These are phyloP conservation scores for Siderastrea radians DNA, from an alignment of 92 coral and sea anemone genomes.

Conservation along the genomic window DNA sequence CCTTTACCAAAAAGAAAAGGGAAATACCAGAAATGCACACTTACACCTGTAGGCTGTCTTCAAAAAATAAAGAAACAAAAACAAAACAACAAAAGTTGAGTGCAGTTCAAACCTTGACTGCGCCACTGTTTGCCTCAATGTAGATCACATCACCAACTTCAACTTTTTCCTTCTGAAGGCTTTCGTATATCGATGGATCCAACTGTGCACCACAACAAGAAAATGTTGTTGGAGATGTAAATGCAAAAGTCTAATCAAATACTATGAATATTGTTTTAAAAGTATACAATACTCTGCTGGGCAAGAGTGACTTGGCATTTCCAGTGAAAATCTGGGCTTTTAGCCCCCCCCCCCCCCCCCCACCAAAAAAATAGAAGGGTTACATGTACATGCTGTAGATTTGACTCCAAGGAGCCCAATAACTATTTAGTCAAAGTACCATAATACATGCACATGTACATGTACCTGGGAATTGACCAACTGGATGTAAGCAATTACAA, in stretches of 20 bases:
- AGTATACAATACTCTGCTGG: background rate
- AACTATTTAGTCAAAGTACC: background rate
- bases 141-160: conserved; percentile 99
- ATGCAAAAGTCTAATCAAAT: background rate
- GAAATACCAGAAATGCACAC: too few species aligned
- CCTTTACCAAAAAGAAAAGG: too few species aligned
- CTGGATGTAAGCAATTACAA: background rate
- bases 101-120: conserved; percentile 85
- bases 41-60: too few species aligned
- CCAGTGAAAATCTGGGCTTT: too few species aligned
- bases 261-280: background rate
- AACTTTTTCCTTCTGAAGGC: conserved; percentile 97
- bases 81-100: background rate
- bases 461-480: too few species aligned
- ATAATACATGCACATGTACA: background rate
- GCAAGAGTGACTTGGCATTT: too few species aligned
- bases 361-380: background rate
- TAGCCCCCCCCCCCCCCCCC: background rate
- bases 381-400: background rate
- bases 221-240: too few species aligned
- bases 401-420: too few species aligned
- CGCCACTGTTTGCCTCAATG: conserved; percentile 99
- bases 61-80: too few species aligned
- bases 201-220: conserved; percentile 57
- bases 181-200: conserved; percentile 98